Percentiles rank a stretch among this genome's conserved stretches.
Conservation (phyloP, 1,140 invertebrate genomes). For the Psix sp. region DNA sequence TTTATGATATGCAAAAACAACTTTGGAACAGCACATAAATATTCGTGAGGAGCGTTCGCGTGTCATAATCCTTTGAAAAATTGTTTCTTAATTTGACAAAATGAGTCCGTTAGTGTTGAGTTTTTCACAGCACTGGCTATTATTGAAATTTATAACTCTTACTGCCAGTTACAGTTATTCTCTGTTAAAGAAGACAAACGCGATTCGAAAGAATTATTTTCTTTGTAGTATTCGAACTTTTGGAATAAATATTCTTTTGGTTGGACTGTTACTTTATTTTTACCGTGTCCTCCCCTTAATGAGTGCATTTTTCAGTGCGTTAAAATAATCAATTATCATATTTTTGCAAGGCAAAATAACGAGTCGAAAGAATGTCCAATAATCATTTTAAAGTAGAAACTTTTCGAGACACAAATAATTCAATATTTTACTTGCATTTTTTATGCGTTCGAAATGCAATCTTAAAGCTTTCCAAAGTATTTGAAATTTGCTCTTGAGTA, state of each 20-base stretch:
- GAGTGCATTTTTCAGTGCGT: too few relatives aligned
- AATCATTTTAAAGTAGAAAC: background rate
- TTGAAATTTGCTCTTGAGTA: too few relatives aligned
- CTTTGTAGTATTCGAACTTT: slow-evolving; percentile 20
- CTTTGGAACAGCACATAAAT: slow-evolving; percentile 1
- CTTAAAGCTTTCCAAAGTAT: too few relatives aligned
- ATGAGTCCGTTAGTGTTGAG: slow-evolving; percentile 15
- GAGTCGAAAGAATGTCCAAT: background rate
- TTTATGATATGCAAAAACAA: too few relatives aligned
- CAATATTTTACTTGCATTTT: too few relatives aligned
- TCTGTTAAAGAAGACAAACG: background rate
- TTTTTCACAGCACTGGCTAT: slow-evolving; percentile 7
- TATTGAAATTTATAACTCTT: slow-evolving; percentile 26
- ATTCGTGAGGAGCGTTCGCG: background rate
- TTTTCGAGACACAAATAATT: too few relatives aligned
- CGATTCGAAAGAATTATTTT: slow-evolving; percentile 21
- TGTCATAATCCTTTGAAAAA: slow-evolving; percentile 1
- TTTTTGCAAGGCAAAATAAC: too few relatives aligned
- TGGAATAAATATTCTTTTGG: slow-evolving; percentile 27
- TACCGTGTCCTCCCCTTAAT: slow-evolving; percentile 2
- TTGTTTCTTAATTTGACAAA: slow-evolving; percentile 28
- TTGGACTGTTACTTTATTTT: slow-evolving; percentile 30
- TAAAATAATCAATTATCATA: too few relatives aligned
- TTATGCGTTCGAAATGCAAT: too few relatives aligned
- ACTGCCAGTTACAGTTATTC: slow-evolving; percentile 14